These are phyloP conservation scores for Pseudococcus longispinus DNA, from an alignment of 2,888 invertebrate species.

Conservation along the genomic window DNA sequence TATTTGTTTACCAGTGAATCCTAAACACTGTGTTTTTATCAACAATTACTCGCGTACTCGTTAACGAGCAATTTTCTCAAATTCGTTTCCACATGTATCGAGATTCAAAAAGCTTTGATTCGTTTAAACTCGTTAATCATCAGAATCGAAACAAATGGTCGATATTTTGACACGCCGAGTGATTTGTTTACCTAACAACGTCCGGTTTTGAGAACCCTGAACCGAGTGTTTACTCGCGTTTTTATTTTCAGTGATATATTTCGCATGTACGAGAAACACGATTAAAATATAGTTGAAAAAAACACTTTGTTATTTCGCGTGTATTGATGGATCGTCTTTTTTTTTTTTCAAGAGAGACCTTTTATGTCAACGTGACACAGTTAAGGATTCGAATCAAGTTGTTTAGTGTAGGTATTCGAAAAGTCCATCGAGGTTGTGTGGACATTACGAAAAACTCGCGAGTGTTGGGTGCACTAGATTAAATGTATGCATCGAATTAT, in stretches of 20 bases:
- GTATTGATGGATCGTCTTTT: not conserved
- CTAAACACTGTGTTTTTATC: not conserved
- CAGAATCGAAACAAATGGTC: not conserved
- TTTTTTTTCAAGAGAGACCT: not conserved
- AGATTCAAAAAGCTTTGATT: not conserved
- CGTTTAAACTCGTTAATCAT: not conserved
- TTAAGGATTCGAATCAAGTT: not conserved
- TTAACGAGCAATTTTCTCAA: not conserved
- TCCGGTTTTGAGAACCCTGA: constrained; percentile 2
- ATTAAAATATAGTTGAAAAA: not conserved
- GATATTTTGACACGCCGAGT: not conserved
- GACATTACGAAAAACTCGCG: not conserved
- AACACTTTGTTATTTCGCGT: constrained; percentile 9
- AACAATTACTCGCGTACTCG: not conserved
- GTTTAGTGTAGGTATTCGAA: not conserved
- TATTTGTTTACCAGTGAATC: constrained; percentile 1
- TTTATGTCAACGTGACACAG: not conserved
- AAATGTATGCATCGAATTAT: not conserved
- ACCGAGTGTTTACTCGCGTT: not conserved
- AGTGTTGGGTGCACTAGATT: not conserved
- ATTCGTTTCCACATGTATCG: not conserved
- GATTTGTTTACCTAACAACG: constrained; percentile 22
- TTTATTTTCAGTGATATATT: not conserved
- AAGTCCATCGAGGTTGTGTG: not conserved
- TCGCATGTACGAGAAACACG: not conserved